phyloP scores from a whole-genome alignment of 2,888 invertebrate genomes.

The Chydorus sphaericus region DNA sequence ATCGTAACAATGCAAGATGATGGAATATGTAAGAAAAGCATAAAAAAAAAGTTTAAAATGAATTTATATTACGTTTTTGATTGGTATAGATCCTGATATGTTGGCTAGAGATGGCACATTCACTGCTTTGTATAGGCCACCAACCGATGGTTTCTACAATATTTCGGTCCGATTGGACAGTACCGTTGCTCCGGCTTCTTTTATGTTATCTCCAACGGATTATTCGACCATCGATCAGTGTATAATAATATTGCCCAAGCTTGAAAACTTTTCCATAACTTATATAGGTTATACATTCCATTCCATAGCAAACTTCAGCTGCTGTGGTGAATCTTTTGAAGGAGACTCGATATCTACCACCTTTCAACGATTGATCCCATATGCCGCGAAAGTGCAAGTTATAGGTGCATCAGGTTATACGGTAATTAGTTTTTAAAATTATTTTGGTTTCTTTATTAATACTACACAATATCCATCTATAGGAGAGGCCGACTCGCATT shows the following conservation, averaged over 20 bases:
- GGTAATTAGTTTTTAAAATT: no score
- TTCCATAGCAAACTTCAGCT: not conserved
- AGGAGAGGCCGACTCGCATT: not conserved
- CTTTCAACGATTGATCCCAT: not conserved
- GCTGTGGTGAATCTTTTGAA: no score
- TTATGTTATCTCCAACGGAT: not conserved
- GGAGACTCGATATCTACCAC: not conserved
- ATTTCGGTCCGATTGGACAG: constrained; percentile 2
- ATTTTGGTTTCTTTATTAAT: not conserved
- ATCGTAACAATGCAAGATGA: not conserved
- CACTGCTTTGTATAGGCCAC: constrained; percentile 1
- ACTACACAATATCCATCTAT: no score
- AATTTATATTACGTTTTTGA: not conserved
- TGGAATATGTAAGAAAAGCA: not conserved
- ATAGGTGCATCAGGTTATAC: no score
- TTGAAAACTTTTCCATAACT: no score
- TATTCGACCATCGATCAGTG: constrained; percentile 1
- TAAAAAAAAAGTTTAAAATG: not conserved
- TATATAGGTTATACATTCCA: no score
- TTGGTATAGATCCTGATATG: not conserved
- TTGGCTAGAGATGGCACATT: not conserved
- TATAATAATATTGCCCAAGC: no score
- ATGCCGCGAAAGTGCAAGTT: no score
- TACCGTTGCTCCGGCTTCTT: not conserved
- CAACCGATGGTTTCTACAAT: not conserved